Evolutionary conservation across 1,140 invertebrate species (phyloP), one percentile per base, ranked within the genome.

Genomic region (Leptestheria dahalacensis): DNA sequence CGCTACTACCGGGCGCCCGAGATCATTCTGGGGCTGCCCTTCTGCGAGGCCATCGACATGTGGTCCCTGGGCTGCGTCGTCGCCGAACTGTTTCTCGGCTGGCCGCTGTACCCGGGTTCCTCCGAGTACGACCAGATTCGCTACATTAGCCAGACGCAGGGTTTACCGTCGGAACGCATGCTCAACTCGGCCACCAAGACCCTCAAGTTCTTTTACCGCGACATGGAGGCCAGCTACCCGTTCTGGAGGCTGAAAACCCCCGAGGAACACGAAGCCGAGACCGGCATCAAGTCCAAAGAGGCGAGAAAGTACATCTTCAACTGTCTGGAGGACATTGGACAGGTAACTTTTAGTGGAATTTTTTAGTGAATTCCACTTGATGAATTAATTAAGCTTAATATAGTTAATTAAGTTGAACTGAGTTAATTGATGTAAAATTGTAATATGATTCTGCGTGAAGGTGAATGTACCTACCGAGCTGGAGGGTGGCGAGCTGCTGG

Each of bases 1-100:
- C 81, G 97, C 69, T 99, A 99, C 72, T 99, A 99, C 74, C 84
- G 96, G 64, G 97, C 97, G 24, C 97, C 97, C 1, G 97, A 99
- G 75, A 99, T 99, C 67, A 95, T 99, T 69, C 77, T 99, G 51
- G 96, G 84, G 60, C 76, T 99, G 65, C 95, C 94, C 52, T 99
- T 99, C 76, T 97, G 93, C 78, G 97, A 99, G 75, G 92, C 95
- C 2, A 99, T 99, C 66, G 97, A 99, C 74, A 99, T 99, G 95
- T 99, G 97, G 97, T 98, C 95, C 0, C 77, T 99, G 58, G 97
- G 97, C 23, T 99, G 97, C 76, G 97, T 99, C 57, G 96, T 99
- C 21, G 97, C 97, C 2, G 97, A 99, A 73, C 78, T 99, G 53
- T 99, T 99, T 75, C 79, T 99, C 18, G 97, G 97, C 60, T 99